These are phyloP conservation scores for Agelas oroides DNA, from an alignment of 37 sponge, comb jelly and placozoan genomes.

Conservation along the genomic window DNA sequence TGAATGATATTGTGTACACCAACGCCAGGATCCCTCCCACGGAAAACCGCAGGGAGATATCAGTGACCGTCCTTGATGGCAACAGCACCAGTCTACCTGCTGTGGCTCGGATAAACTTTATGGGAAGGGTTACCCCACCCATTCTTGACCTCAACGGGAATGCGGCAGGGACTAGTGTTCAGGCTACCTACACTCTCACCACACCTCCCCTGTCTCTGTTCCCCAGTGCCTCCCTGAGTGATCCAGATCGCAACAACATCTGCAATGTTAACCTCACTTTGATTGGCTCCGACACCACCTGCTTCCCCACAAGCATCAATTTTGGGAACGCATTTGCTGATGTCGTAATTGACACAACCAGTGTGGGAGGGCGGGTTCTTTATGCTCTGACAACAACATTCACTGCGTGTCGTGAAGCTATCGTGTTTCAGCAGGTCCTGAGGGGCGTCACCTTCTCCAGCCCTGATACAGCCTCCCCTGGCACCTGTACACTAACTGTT, in stretches of 20 bases:
- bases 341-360: conserved; percentile 9
- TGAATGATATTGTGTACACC: conserved; percentile 37
- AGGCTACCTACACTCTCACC: conserved; percentile 31
- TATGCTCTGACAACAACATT: conserved; percentile 39
- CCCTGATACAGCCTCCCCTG: conserved; percentile 32
- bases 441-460: conserved; percentile 35
- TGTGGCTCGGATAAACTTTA: conserved; percentile 30
- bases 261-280: conserved; percentile 23
- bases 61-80: conserved; percentile 32
- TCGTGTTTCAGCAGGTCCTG: conserved; percentile 34
- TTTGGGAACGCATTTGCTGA: conserved; percentile 51
- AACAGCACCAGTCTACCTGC: conserved; percentile 3
- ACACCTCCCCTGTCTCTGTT: conserved; percentile 34
- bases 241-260: conserved; percentile 45
- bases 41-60: conserved; percentile 27
- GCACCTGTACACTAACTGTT: conserved; percentile 50
- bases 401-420: conserved; percentile 29
- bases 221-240: conserved; percentile 42
- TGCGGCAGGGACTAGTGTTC: background rate
- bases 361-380: background rate
- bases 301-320: conserved; percentile 6
- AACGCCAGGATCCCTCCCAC: conserved; percentile 45
- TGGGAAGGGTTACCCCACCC: conserved; percentile 18
- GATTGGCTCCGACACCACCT: conserved; percentile 24
- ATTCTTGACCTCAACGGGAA: conserved; percentile 60